Evolutionary conservation across 2,888 invertebrate genomes (phyloP), one percentile per base, ranked within the genome.

Genomic region (Parnassius smintheus): DNA sequence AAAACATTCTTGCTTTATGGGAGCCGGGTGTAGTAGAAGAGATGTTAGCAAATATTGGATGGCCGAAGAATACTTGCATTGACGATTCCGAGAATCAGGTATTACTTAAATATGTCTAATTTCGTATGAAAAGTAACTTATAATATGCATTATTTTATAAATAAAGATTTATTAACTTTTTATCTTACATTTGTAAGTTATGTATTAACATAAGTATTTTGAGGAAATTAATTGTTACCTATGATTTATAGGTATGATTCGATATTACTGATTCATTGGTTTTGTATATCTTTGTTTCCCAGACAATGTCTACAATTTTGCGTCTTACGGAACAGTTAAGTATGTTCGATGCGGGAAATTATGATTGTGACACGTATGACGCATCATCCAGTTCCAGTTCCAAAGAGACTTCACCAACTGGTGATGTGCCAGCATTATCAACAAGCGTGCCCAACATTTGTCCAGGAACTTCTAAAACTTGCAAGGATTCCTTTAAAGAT

Each of bases 1-100:
- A 95, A 67, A 95, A 96, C 58, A 89, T 98, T 62, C 88, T 97
- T 2, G 94, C 95, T 57, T 93, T 98, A 2, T 98, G 98, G 96
- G 97, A 98, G 79, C 96, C 96, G 0, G 94, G 94, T 9, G 88
- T 97, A 48, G 95, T 98, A 0, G 97, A 98, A 78, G 97, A 98
- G 78, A 96, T 97, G 0, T 92, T 98, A 53, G 94, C 95, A 10
- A 96, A 95, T 74, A 94, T 98, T 55, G 97, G 97, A 72, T 95
- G 96, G 81, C 95, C 96, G 74, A 95, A 95, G 81, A 81, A 76
- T 59, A 78, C 72, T n/a, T 72, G 73, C 11, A 74, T 63, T n/a
- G 76, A 79, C n/a, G 75, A 78, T 22, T 66, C 71, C 0, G 81
- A 84, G 22, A 75, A 76, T 48, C 82, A 74, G 90, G 93, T 82